Evolutionary conservation across 1,140 invertebrate genomes (phyloP), one percentile per base, ranked within the genome.

Genomic region (Aphaenogaster rudis): DNA sequence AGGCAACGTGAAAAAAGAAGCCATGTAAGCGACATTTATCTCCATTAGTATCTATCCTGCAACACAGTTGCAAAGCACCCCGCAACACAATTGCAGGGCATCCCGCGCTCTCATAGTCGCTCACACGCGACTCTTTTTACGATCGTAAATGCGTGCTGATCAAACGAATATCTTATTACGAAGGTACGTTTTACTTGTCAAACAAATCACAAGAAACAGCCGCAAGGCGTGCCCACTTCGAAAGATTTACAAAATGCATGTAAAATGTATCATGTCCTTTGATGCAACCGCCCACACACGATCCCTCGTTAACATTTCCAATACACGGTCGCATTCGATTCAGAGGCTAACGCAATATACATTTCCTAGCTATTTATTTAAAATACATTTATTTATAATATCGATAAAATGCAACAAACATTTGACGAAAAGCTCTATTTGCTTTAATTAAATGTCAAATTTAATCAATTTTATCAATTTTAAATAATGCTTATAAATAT

Each of bases 31-130:
- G 80, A 74, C 63, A 88, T 90, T 88, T 91, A 86, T 92, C 91
- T 90, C 78, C 72, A 89, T 92, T 92, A 90, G 71, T 88, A 88
- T 86, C 63, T 64, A n/a, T 17, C 61, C 64, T 66, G n/a, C 17
- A 59, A 42, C 9, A n/a, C 42, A 78, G 52, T 76, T 28, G 28
- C 28, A 28, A 28, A 28, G 28, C 28, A 28, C 0, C 0, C 28
- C 28, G 28, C 0, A 28, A 28, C 28, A 28, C 28, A 28, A 28
- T 28, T 28, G 28, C 28, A 28, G 28, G 28, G 28, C 28, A 28
- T 28, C 28, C 28, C 21, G 48, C 50, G 33, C 8, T n/a, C 7
- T 33, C 76, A 13, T n/a, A n/a, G 13, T 7, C 57, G 11, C 15
- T 54, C 21, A 42, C 57, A 17, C 54, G 39, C 45, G 8, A 6